A percentile compares a stretch with the other conserved stretches of the same genome.
These are phyloP conservation scores for Eupleurogrammus muticus DNA, from an alignment of 2,797 vertebrate genomes.

Conservation along the genomic window DNA sequence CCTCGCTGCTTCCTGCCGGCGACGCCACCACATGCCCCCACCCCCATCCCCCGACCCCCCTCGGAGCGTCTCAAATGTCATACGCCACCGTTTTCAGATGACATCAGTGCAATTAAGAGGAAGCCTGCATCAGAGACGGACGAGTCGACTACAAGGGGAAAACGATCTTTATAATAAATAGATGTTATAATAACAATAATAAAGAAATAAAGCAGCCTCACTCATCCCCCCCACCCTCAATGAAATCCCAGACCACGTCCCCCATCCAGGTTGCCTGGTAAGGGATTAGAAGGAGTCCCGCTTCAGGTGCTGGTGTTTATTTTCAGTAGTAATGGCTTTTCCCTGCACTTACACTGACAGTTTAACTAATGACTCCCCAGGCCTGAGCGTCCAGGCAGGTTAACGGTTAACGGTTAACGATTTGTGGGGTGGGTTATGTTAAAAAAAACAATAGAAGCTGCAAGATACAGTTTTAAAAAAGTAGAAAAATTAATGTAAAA, in stretches of 20 bases:
- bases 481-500: too few species aligned
- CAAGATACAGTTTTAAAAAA: too few species aligned
- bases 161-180: too few species aligned
- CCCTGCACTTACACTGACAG: slow-evolving; percentile 23
- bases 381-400: too few species aligned
- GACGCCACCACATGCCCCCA: slow-evolving; percentile 36
- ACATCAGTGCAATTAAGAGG: slow-evolving; percentile 2
- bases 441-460: too few species aligned
- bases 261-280: slow-evolving; percentile 14
- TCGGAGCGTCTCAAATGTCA: slow-evolving; percentile 64
- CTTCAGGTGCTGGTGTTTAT: not conserved
- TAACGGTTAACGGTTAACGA: slow-evolving; percentile 4
- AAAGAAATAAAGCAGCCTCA: not conserved
- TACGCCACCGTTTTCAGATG: slow-evolving; percentile 27
- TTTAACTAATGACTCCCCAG: slow-evolving; percentile 44
- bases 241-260: not conserved
- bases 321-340: slow-evolving; percentile 40
- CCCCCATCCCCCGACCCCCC: too few species aligned
- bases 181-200: too few species aligned
- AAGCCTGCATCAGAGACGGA: not conserved
- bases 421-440: too few species aligned
- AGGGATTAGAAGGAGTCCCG: slow-evolving; percentile 7
- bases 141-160: not conserved
- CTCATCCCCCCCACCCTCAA: not conserved
- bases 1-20: slow-evolving; percentile 31